A percentile compares a stretch with the other conserved stretches of the same genome.
phyloP scores from a whole-genome alignment of 2,888 invertebrate genomes.

The Metallyticus violacea region DNA sequence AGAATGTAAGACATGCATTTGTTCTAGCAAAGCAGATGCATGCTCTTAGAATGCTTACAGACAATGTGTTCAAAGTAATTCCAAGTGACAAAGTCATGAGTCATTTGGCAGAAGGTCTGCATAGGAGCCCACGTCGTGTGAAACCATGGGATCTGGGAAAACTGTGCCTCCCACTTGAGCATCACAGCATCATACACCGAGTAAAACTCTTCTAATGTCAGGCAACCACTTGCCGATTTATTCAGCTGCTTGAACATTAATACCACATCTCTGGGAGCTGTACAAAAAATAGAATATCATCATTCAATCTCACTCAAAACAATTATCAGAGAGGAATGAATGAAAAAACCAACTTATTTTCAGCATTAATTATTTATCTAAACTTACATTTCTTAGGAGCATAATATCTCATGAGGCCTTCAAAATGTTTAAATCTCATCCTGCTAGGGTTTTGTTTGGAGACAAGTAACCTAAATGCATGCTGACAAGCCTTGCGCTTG shows the following conservation, averaged over 20 bases:
- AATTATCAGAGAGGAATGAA: neutral
- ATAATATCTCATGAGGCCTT: conserved; percentile 76
- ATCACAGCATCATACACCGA: conserved; percentile 68
- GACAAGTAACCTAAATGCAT: conserved; percentile 77
- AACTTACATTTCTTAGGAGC: conserved; percentile 66
- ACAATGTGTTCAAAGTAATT: conserved; percentile 70
- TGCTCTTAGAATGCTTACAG: conserved; percentile 55
- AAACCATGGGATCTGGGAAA: conserved; percentile 71
- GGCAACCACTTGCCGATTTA: conserved; percentile 60
- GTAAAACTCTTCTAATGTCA: conserved; percentile 71
- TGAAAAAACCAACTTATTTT: neutral
- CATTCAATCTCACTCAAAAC: neutral
- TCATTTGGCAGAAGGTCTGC: conserved; percentile 59
- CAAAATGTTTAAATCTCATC: conserved; percentile 71
- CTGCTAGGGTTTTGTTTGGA: conserved; percentile 69
- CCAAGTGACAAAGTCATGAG: conserved; percentile 63
- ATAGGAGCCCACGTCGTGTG: conserved; percentile 58
- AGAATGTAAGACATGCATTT: neutral
- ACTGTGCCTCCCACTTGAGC: conserved; percentile 68
- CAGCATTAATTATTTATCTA: neutral
- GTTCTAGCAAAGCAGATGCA: neutral
- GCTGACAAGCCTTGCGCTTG: conserved; percentile 74
- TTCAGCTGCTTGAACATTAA: conserved; percentile 80
- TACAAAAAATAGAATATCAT: conserved; percentile 32
- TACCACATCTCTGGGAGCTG: conserved; percentile 69